Base-by-base conservation (phyloP, 2,797 vertebrate genomes). In the Mus spretus region DNA sequence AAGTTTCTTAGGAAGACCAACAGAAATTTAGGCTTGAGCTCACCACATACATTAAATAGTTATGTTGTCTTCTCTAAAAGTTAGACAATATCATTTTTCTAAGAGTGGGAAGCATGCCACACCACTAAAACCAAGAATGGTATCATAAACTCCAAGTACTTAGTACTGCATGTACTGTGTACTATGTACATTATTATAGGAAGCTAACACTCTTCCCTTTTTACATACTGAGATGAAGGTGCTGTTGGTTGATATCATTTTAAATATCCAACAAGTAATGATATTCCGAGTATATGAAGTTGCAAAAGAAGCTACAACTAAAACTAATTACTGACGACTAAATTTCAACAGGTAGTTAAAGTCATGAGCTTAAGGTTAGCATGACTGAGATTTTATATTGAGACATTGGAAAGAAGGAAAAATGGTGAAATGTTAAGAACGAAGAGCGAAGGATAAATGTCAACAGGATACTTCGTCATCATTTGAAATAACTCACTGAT, bases 401-500 rank as follows among this genome's bases (percentile, higher is more conserved):
- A 22, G 31, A 67, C 11, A 8, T 4, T 85, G 19, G 63, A 85
- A 85, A 63, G 63, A 24, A 22, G 59, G 87, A 55, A 53, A 93
- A 80, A 24, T 61, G 80, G 57, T 34, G 28, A 67, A 84, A 28
- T 28, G 15, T 84, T 20, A 22, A 84, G 2, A 47, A 47, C n/a
- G n/a, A n/a, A n/a, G n/a, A n/a, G 11, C 20, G 40, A 67, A 67
- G 83, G 44, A 50, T 67, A 24, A 85, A 50, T 50, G 28, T 34
- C 31, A 19, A 40, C 55, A 15, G 40, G n/a, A 59, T 13, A 26
- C 63, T 67, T 85, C 7, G 8, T 47, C 44, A n/a, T n/a, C 24
- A 44, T 28, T 28, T 96, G 86, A 84, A 82, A 87, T 47, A 84
- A 65, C 9, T 53, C 89, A 44, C 44, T 53, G 67, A 44, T 92